Evolutionary conservation across 2,113 vertebrate species (phyloP), one percentile per base, ranked within the genome.

Genomic region (Oceanites oceanicus): DNA sequence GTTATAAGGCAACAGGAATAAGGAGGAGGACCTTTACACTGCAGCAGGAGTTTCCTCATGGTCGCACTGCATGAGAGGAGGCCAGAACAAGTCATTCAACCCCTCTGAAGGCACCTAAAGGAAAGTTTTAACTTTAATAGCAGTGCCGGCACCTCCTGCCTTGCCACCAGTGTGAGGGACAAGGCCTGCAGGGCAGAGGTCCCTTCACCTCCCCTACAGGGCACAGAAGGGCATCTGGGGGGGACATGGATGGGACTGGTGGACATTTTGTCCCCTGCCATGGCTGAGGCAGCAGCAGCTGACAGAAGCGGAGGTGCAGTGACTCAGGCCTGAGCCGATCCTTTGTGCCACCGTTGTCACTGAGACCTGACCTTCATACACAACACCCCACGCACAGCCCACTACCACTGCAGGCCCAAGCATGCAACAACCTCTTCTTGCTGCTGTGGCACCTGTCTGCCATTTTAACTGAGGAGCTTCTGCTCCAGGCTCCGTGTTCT

Each of bases 191-290:
- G 44, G 42, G 13, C 29, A 81, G 52, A 52, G 14, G 15, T 8
- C 15, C 44, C 18, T 27, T n/a, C 26, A 20, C 26, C 30, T 68
- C 7, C 36, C 42, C 38, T 15, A 5, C 20, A 10, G 47, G 17
- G 23, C 2, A 0, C 6, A 15, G 22, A 19, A 53, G 80, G 23
- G 32, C 19, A 47, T 38, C n/a, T 38, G 26, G 1, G 13, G 8
- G 19, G 7, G 7, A 4, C 25, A 36, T 11, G 70, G 55, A 30
- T 0, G 1, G 23, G 10, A 29, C 34, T 49, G 52, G 13, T 2
- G 4, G 36, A 50, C 20, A 6, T 76, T 50, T 66, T 26, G 11
- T 71, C 10, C 26, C 21, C 27, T 56, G 17, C 36, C 44, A n/a
- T 21, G 23, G 36, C 61, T 55, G 55, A 81, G 38, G 56, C 40